phyloP scores from a whole-genome alignment of 2,797 vertebrate species.

The Sebastes hubbsi region DNA sequence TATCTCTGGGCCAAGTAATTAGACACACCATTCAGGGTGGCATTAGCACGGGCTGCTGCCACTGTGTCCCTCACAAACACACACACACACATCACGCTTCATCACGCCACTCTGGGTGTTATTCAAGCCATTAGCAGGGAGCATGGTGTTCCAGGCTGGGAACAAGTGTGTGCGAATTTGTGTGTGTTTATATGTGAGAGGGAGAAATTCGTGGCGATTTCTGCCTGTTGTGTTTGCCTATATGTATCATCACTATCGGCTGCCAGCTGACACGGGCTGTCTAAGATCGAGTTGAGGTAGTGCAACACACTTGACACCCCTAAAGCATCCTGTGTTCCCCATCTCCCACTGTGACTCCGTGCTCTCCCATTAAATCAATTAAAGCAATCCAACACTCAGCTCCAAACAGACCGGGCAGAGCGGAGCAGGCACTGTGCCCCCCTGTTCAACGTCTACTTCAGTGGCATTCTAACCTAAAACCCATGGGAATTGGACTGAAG shows the following conservation, averaged over 20 bases:
- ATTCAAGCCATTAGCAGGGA: slow-evolving; percentile 83
- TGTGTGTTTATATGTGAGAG: slow-evolving; percentile 53
- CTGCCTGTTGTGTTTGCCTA: slow-evolving; percentile 36
- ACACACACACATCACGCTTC: slow-evolving; percentile 60
- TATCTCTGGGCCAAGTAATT: slow-evolving; percentile 88
- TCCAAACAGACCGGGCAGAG: slow-evolving; percentile 73
- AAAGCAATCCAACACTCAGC: slow-evolving; percentile 79
- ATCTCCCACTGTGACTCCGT: slow-evolving; percentile 71
- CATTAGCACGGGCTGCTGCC: slow-evolving; percentile 79
- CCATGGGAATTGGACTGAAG: slow-evolving; percentile 71
- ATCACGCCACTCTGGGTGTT: slow-evolving; percentile 79
- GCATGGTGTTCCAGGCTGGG: slow-evolving; percentile 70
- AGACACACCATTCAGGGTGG: slow-evolving; percentile 84
- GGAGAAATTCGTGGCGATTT: slow-evolving; percentile 23
- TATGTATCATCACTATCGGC: slow-evolving; percentile 50
- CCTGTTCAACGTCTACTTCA: slow-evolving; percentile 74
- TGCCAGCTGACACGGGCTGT: slow-evolving; percentile 58
- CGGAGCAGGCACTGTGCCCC: slow-evolving; percentile 68
- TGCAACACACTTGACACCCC: slow-evolving; percentile 76
- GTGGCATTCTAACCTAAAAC: slow-evolving; percentile 75
- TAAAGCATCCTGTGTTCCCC: slow-evolving; percentile 71
- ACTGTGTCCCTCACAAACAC: slow-evolving; percentile 56
- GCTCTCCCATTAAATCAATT: slow-evolving; percentile 83
- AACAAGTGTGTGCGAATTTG: slow-evolving; percentile 66
- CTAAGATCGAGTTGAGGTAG: slow-evolving; percentile 73